These are phyloP conservation scores for Condylostylus longicornis DNA, from an alignment of 1,140 invertebrate species.

Conservation along the genomic window DNA sequence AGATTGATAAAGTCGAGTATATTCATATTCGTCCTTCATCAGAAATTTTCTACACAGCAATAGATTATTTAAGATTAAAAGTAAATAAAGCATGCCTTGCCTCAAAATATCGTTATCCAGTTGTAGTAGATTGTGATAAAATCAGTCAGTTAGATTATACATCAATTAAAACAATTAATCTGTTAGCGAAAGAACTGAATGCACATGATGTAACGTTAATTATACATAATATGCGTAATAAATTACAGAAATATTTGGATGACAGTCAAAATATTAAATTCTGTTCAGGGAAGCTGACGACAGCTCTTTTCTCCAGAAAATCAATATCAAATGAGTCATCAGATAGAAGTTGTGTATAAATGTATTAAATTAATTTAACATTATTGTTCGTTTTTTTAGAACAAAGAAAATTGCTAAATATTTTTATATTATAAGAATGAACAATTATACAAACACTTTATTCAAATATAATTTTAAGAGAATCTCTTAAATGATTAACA, in stretches of 20 bases:
- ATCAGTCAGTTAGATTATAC: conserved; percentile 49
- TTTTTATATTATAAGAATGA: too few relatives aligned
- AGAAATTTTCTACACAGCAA: conserved; percentile 48
- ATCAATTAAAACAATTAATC: conserved; percentile 37
- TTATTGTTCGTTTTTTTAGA: too few relatives aligned
- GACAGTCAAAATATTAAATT: conserved; percentile 15
- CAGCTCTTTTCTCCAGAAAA: too few relatives aligned
- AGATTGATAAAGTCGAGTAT: conserved; percentile 30
- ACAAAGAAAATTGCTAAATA: too few relatives aligned
- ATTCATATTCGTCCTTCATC: conserved; percentile 41
- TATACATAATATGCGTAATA: conserved; percentile 19
- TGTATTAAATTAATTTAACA: too few relatives aligned
- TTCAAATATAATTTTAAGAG: too few relatives aligned
- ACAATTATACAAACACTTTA: too few relatives aligned
- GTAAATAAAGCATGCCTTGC: conserved; percentile 33
- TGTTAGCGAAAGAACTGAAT: conserved; percentile 23
- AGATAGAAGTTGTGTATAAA: too few relatives aligned
- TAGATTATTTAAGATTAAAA: conserved; percentile 39
- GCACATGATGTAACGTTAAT: conserved; percentile 15
- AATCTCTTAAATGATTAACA: too few relatives aligned
- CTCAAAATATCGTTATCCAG: conserved; percentile 31
- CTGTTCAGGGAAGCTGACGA: conserved; percentile 16
- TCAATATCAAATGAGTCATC: too few relatives aligned
- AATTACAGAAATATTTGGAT: conserved; percentile 20
- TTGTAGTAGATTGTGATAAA: conserved; percentile 43